A percentile compares a stretch with the other conserved stretches of the same genome.
These are phyloP conservation scores for Fukomys damarensis DNA, from an alignment of 2,113 vertebrate genomes.

Conservation along the genomic window DNA sequence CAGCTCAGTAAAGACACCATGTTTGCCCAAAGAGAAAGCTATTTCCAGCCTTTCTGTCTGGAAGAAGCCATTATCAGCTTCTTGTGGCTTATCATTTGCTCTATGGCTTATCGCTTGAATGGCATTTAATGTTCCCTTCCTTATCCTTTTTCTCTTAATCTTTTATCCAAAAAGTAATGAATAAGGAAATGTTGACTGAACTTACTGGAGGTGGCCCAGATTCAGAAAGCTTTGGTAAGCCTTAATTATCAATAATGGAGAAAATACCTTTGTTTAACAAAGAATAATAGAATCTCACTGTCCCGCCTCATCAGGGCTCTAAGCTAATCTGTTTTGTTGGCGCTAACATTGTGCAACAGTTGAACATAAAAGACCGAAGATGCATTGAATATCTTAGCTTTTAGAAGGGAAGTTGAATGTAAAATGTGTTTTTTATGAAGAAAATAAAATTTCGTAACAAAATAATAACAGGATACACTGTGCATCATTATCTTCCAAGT, in stretches of 20 bases:
- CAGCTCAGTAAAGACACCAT: neutral
- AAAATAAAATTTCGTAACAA: neutral
- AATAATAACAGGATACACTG: neutral
- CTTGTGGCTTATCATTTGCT: neutral
- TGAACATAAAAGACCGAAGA: constrained; percentile 15
- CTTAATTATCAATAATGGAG: constrained; percentile 6
- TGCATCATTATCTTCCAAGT: neutral
- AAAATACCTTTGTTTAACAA: constrained; percentile 30
- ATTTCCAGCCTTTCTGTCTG: neutral
- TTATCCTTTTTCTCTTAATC: neutral
- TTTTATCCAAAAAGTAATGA: constrained; percentile 25
- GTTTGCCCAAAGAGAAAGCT: constrained; percentile 25
- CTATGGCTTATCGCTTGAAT: neutral
- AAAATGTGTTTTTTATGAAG: neutral
- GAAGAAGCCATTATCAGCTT: constrained; percentile 30
- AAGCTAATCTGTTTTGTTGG: neutral
- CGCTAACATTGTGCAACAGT: constrained; percentile 10
- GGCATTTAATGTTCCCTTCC: constrained; percentile 8
- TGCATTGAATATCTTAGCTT: neutral
- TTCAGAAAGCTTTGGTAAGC: neutral
- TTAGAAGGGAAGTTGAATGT: constrained; percentile 10
- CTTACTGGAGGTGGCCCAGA: neutral
- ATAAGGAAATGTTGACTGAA: constrained; percentile 42
- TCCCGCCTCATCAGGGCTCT: neutral
- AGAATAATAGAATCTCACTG: neutral